These are phyloP conservation scores for Bovichtus diacanthus DNA, from an alignment of 2,797 vertebrate species.

Conservation along the genomic window DNA sequence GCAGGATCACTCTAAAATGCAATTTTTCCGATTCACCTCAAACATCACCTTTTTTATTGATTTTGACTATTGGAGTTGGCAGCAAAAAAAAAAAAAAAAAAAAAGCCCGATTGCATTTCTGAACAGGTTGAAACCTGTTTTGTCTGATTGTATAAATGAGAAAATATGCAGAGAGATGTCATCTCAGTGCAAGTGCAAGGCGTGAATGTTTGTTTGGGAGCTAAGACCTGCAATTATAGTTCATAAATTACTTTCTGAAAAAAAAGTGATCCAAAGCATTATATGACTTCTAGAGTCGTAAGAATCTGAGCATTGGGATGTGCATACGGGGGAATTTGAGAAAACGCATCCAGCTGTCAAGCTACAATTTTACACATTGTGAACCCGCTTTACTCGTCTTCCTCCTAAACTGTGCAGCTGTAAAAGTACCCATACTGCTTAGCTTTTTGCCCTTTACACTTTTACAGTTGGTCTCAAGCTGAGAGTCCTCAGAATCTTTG, in stretches of 20 bases:
- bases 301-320: not conserved
- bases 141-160: not conserved
- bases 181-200: not conserved
- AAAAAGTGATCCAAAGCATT: not conserved
- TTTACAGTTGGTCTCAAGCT: not conserved
- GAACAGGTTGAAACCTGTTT: conserved; percentile 6
- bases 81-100: not conserved
- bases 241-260: no score
- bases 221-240: not conserved
- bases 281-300: not conserved
- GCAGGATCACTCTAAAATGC: not conserved
- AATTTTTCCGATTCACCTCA: not conserved
- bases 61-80: not conserved
- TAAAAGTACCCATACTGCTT: not conserved
- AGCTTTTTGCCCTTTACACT: not conserved
- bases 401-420: not conserved
- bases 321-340: not conserved
- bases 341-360: not conserved
- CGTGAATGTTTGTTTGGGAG: not conserved
- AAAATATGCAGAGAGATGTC: not conserved
- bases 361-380: not conserved
- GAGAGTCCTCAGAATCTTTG: not conserved
- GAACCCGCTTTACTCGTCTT: not conserved
- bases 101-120: not conserved
- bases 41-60: not conserved